Evolutionary conservation across 1,140 invertebrate genomes (phyloP), one percentile per base, ranked within the genome.

Genomic region (Ridgeia piscesae): DNA sequence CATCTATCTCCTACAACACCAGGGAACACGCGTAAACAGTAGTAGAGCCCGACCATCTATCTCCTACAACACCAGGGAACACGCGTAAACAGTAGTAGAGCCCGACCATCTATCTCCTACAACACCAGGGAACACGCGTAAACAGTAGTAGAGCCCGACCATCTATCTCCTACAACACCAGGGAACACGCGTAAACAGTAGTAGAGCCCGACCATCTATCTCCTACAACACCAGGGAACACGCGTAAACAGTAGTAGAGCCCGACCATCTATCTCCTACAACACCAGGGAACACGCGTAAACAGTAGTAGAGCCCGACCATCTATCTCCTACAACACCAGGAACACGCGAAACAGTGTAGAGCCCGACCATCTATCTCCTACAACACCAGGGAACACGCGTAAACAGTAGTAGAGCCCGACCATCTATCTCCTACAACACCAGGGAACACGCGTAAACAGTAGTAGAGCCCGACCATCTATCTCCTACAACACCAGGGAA

Each of bases 31-130:
- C 94, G 97, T 97, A 88, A 98, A 95, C 94, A 98, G 96, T 89
- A 98, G 96, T 94, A 98, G 97, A 0, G 98, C 97, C 94, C 97
- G 96, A 0, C 98, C 97, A 94, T 98, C 97, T 89, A 98, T 97
- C 95, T 98, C 97, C 96, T 97, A 93, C 34, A 92, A 94, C 93
- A 58, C 42, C 35, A 92, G 92, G 35, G 17, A 50, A n/a, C 8
- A 50, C 48, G 21, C 8, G 48, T 11, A 50, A 50, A 50, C 48
- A 11, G 91, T 93, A n/a, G 34, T n/a, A n/a, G n/a, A n/a, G n/a
- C n/a, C n/a, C n/a, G n/a, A n/a, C n/a, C n/a, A n/a, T n/a, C n/a
- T n/a, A n/a, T n/a, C n/a, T n/a, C n/a, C n/a, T n/a, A n/a, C 33
- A 48, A 8, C 42, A 42, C 4, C 89, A 34, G 58, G 6, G 33